Evolutionary conservation across 1,140 invertebrate species (phyloP), one percentile per base, ranked within the genome.

Genomic region (Eurosta solidaginis): DNA sequence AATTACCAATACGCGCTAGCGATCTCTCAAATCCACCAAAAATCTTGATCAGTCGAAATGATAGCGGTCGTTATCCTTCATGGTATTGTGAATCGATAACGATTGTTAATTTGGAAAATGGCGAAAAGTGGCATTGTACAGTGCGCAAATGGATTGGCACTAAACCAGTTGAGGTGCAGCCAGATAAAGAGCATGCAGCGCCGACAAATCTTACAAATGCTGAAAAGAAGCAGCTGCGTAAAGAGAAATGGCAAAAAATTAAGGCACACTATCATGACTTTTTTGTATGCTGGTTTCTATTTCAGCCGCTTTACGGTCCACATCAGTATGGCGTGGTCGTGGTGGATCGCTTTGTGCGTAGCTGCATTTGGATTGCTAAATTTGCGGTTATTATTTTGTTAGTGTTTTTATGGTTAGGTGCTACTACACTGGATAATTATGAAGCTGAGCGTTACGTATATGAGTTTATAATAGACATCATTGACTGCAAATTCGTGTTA

Each of bases 1-100:
- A 68, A 3, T n/a, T 68, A 9, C 59, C 59, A 1, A 2, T 68
- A 40, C 12, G 22, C 3, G 33, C n/a, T 1, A 68, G n/a, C 4
- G n/a, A 68, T 10, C 33, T 68, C 3, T 7, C 20, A 0, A n/a
- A n/a, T 10, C 54, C 54, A 7, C 33, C 40, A 20, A 14, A 40
- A 20, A 68, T 68, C 14, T 17, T 17, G 7, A 47, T 47, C 20
- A 68, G 59, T 20, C 59, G 40, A 29, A 33, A 68, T 22, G 40
- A 68, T 1, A 68, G 33, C 22, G 59, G 59, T 1, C 59, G 59
- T 2, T 68, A 68, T 68, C 59, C 59, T 2, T 68, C 59, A n/a
- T 68, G 59, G 59, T 68, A 68, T n/a, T 68, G 59, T 9, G 59
- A 68, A n/a, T 42, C 36, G 1, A 68, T 68, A 22, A 40, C 59